Percentiles rank a stretch among this genome's conserved stretches.
Conservation (phyloP, 2,888 invertebrate species). For the Phymatocera aterrima region DNA sequence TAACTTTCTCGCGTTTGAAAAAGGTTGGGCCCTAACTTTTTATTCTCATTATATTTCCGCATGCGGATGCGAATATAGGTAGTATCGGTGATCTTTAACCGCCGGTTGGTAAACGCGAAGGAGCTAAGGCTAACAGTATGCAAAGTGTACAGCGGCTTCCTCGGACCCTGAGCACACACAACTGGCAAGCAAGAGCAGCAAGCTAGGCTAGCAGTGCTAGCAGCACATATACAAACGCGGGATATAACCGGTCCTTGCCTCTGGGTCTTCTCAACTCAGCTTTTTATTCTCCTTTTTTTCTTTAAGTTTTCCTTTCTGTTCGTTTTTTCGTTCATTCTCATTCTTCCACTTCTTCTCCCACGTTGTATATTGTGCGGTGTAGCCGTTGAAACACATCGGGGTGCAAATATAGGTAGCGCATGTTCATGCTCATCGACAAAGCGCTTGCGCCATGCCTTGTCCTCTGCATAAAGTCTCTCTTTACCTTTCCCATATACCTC, state of each 20-base stretch:
- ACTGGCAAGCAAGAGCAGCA: not conserved
- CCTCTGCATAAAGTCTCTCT: not conserved
- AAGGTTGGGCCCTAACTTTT: too few relatives aligned
- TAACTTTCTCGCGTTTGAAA: too few relatives aligned
- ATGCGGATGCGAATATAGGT: conserved; percentile 7
- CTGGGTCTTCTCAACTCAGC: not conserved
- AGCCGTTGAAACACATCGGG: not conserved
- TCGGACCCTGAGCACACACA: conserved; percentile 33
- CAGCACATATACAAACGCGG: conserved; percentile 12
- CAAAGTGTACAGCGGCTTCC: conserved; percentile 43
- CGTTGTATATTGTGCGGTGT: not conserved
- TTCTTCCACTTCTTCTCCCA: conserved; percentile 22
- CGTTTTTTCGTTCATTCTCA: conserved; percentile 17
- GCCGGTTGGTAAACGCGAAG: not conserved
- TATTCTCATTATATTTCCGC: not conserved
- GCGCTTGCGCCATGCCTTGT: conserved; percentile 27
- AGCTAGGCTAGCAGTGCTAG: too few relatives aligned
- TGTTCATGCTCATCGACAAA: conserved; percentile 26
- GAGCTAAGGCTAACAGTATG: conserved; percentile 40
- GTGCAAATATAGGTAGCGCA: conserved; percentile 17
- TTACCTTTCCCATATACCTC: not conserved
- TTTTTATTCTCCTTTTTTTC: conserved; percentile 24
- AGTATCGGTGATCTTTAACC: conserved; percentile 15
- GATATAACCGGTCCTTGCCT: conserved; percentile 27
- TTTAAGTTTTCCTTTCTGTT: conserved; percentile 9